Evolutionary conservation across 2,797 vertebrate species (phyloP), one percentile per base, ranked within the genome.

Genomic region (Sus cebifrons): DNA sequence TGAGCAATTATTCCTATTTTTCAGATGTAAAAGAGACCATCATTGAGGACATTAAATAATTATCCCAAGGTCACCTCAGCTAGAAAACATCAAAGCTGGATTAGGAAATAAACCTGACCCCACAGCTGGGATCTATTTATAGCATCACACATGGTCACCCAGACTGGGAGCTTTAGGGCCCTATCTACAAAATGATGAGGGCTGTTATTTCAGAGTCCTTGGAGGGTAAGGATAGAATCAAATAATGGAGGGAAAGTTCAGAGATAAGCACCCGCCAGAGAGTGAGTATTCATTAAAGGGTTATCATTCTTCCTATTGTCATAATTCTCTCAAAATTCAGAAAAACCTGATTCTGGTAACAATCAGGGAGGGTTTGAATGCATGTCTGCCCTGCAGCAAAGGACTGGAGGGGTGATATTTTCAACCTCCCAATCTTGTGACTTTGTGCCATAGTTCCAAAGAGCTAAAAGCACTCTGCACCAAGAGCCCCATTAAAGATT

Each of bases 401-500:
- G 27, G 64, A 87, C 23, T 4, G 2, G 44, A 10, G 54, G 74
- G 60, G 58, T 79, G 64, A 71, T 52, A 73, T 95, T 77, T 90
- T 87, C 88, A 75, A 14, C 44, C 16, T 56, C 29, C 21, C 56
- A 32, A 25, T 71, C 74, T 65, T 40, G 23, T 70, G 64, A 89
- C 60, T 79, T 68, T 12, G 17, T 65, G 64, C 36, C 21, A 6
- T 84, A 78, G 78, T 95, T 96, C 64, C 82, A 23, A 97, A 93
- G 25, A 83, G 49, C 64, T 92, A 94, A 96, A 94, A 94, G 86
- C 36, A 85, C 20, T 95, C 70, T 60, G 3, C 75, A 91, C 16
- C 40, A 23, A 70, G 40, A 92, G 27, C 17, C 27, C 16, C 64
- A 79, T 94, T 91, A 95, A 96, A 96, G 88, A 97, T 91, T 94